Conservation (phyloP, 2,888 invertebrate species). For the Papilio gigon region DNA sequence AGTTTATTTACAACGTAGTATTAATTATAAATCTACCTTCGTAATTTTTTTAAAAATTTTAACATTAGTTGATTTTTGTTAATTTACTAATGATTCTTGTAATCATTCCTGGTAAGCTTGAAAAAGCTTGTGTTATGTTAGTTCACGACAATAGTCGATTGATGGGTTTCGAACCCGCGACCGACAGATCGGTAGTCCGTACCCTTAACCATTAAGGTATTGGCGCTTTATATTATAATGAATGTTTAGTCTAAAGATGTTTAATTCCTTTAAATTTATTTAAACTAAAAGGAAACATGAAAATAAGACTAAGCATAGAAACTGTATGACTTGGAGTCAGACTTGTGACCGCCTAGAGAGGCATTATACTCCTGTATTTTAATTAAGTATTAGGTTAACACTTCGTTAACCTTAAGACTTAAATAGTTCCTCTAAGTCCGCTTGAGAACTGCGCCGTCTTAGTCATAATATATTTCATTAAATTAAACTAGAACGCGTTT, state of each 20-base stretch:
- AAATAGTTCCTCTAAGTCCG: constrained; percentile 26
- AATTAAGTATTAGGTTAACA: constrained; percentile 34
- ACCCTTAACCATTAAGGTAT: no score
- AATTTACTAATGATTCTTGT: no score
- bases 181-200: no score
- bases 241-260: not conserved
- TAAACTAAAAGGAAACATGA: not conserved
- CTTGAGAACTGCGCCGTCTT: constrained; percentile 24
- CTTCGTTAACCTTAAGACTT: constrained; percentile 38
- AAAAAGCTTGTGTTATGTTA: no score
- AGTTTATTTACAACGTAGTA: no score
- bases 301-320: not conserved
- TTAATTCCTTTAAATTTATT: constrained; percentile 1
- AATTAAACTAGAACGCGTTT: constrained; percentile 32
- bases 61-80: no score
- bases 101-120: no score
- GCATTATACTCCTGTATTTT: constrained; percentile 12
- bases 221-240: no score
- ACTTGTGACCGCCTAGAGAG: constrained; percentile 1
- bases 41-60: no score
- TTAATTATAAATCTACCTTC: no score
- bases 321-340: constrained; percentile 16
- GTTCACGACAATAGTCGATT: no score
- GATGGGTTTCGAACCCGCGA: no score
- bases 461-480: constrained; percentile 32